Percentiles rank a stretch among this genome's conserved stretches.
phyloP scores from a whole-genome alignment of 1,140 invertebrate species.

The Belonocnema kinseyi region DNA sequence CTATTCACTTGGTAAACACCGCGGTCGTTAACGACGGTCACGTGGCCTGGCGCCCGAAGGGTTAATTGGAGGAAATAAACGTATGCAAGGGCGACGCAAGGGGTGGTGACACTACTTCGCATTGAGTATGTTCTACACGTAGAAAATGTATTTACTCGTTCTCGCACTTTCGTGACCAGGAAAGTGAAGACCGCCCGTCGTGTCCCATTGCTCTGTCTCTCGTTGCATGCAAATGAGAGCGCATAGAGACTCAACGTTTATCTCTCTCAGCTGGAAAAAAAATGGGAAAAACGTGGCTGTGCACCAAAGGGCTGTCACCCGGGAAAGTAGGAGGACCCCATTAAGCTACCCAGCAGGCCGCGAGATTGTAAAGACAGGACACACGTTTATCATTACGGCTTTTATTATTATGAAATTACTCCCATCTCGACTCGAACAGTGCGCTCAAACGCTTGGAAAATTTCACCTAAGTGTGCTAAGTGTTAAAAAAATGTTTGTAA shows the following conservation, averaged over 20 bases:
- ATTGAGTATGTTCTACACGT: background rate
- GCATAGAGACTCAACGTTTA: slow-evolving; percentile 51
- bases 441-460: slow-evolving; percentile 38
- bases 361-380: slow-evolving; percentile 50
- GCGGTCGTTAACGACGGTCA: slow-evolving; percentile 72
- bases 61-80: slow-evolving; percentile 75
- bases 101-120: slow-evolving; percentile 32
- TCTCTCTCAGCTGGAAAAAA: slow-evolving; percentile 27
- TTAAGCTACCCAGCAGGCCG: slow-evolving; percentile 65
- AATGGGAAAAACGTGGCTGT: slow-evolving; percentile 27
- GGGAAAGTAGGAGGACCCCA: slow-evolving; percentile 55
- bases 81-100: slow-evolving; percentile 60
- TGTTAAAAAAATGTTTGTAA: too few relatives aligned
- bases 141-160: slow-evolving; percentile 43
- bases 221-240: slow-evolving; percentile 65
- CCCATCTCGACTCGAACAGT: slow-evolving; percentile 16
- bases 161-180: slow-evolving; percentile 40
- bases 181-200: slow-evolving; percentile 59
- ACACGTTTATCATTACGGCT: slow-evolving; percentile 61
- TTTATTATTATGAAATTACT: slow-evolving; percentile 52
- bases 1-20: slow-evolving; percentile 67
- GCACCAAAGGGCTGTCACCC: slow-evolving; percentile 44
- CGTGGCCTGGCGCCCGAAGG: slow-evolving; percentile 70
- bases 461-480: background rate
- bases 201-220: slow-evolving; percentile 7